Conservation (phyloP, 2,888 invertebrate genomes). For the Lasioglossum oenotherae region DNA sequence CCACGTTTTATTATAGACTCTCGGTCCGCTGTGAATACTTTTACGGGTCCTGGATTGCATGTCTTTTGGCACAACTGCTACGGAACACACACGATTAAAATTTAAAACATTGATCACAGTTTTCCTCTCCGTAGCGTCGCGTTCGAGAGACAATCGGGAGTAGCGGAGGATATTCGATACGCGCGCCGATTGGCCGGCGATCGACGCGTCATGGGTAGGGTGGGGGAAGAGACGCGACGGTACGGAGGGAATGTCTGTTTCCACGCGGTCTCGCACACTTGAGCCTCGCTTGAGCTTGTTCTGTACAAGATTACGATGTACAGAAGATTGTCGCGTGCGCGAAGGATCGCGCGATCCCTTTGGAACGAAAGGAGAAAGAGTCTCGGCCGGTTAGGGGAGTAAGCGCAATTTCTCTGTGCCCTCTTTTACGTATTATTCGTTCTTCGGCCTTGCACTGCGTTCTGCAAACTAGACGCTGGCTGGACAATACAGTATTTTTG, state of each 20-base stretch:
- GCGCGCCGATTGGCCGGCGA: slow-evolving; percentile 6
- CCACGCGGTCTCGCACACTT: slow-evolving; percentile 27
- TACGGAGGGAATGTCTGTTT: not conserved
- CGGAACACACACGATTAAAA: slow-evolving; percentile 69
- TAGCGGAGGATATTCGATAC: not conserved
- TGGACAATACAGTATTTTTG: not conserved
- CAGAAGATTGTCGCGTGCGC: slow-evolving; percentile 32
- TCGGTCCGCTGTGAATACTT: slow-evolving; percentile 62
- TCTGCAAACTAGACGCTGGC: not conserved
- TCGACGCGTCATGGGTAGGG: not conserved
- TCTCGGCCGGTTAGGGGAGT: not conserved
- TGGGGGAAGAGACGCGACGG: not conserved
- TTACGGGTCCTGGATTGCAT: slow-evolving; percentile 65
- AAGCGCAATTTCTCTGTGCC: slow-evolving; percentile 3
- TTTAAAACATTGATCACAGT: slow-evolving; percentile 58
- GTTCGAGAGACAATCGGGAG: not conserved
- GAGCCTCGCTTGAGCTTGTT: slow-evolving; percentile 30
- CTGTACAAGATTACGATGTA: not conserved
- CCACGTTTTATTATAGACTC: slow-evolving; percentile 34
- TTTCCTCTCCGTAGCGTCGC: slow-evolving; percentile 27
- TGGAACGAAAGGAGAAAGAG: not conserved
- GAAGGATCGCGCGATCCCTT: not conserved
- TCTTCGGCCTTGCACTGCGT: not conserved
- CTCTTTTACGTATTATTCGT: not conserved
- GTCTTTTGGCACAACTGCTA: slow-evolving; percentile 76